Base-by-base conservation (phyloP, 2,888 invertebrate species). In the Mesopsocus fuscifrons region DNA sequence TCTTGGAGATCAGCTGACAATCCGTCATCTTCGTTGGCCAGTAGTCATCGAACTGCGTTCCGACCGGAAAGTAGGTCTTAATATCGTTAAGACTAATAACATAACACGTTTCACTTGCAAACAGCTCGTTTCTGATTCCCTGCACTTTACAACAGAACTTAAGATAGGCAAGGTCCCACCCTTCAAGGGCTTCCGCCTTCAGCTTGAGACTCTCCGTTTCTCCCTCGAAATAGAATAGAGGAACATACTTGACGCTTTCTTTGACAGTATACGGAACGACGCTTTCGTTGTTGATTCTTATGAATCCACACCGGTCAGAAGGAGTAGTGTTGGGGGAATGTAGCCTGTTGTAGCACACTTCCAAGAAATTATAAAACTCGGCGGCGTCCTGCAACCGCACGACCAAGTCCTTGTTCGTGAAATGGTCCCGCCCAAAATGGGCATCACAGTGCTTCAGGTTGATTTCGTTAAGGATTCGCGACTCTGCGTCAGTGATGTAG, bases 111-210 rank as follows among this genome's bases (percentile, higher is more conserved):
- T 88, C 87, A 66, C 83, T 84, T 16, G 85, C 83, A 62, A 89
- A 88, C 46, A 89, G 63, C 65, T 89, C 88, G 57, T 87, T 88
- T 49, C 88, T 68, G 52, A 89, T 88, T 42, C 88, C 88, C 63
- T 88, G 88, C 50, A 91, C 88, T 64, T 88, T 89, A 63, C 89
- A 89, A 63, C 89, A 89, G 61, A 91, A 88, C 62, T 89, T 89
- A 49, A 91, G 66, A 61, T 91, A 91, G 0, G 88, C 84, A 50
- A 89, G 64, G 62, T 89, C 88, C 91, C 89, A 91, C 46, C 87
- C 87, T 56, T 83, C 82, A 30, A 89, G 63, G 59, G 83, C 78
- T 55, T 85, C 82, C 2, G 88, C 83, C 57, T 87, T 83, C 48
- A 79, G 71, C 58, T 84, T 84, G 23, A 89, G 66, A 64, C 84